Base-by-base conservation (phyloP, 2,888 invertebrate species). In the Dorcus hopei region DNA sequence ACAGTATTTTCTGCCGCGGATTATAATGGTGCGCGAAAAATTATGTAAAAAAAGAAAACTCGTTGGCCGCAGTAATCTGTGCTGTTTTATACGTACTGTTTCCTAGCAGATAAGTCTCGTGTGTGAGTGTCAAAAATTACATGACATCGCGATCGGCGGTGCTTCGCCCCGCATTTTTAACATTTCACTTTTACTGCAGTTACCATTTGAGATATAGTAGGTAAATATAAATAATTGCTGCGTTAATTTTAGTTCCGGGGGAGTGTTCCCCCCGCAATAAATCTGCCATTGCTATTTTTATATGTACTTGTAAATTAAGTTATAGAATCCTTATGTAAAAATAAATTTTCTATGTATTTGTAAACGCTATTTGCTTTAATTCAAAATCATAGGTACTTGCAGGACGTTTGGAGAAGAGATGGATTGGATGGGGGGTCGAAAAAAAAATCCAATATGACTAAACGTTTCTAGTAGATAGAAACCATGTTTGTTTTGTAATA, bases 401-500 rank as follows among this genome's bases (percentile, higher is more conserved):
- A 33, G 4, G 7, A 7, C 19, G 3, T 19, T 19, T 6, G 26
- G 5, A 33, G 26, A 33, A 33, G 6, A 33, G 4, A 26, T 26
- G 5, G 5, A 26, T 3, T 26, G 26, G 26, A 26, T 2, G 26
- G 26, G 26, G 26, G 14, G 14, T 14, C n/a, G 38, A 40, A 40
- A 45, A 45, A n/a, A 52, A 49, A n/a, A 57, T 59, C 26, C 49
- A 57, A 57, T 75, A 75, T 77, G 77, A 77, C 78, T 79, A 78
- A 59, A 76, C 73, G 79, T 78, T 79, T 77, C 79, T 78, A 79
- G 71, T 74, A 74, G 69, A 77, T 79, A 79, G 79, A 79, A 79
- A 79, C 78, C 77, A 74, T 77, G 74, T 77, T 77, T 75, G 72
- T 75, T 19, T 74, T 65, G 42, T 64, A 61, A 74, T 77, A 77